Conservation (phyloP, 2,113 vertebrate species). For the Aythya baeri region DNA sequence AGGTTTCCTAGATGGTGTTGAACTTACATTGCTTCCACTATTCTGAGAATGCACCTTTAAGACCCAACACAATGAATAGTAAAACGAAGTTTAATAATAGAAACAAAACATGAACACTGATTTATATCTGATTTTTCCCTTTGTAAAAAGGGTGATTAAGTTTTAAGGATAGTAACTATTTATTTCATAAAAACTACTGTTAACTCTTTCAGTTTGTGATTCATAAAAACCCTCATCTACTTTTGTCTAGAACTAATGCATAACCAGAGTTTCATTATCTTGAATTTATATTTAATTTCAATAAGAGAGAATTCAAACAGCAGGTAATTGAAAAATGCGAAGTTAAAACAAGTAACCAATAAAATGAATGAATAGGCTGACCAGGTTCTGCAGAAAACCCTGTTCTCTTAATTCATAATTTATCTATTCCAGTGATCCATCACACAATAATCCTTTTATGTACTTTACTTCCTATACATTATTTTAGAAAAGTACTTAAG, state of each 20-base stretch:
- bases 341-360: neutral
- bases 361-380: neutral
- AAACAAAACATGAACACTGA: neutral
- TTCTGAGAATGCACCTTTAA: slow-evolving; percentile 74
- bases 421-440: neutral
- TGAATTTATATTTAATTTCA: neutral
- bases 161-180: neutral
- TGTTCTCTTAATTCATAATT: neutral
- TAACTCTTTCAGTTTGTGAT: neutral
- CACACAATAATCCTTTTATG: neutral
- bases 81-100: neutral
- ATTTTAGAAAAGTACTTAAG: neutral
- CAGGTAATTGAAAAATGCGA: neutral
- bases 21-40: slow-evolving; percentile 54
- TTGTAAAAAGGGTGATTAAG: neutral
- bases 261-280: neutral
- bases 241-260: neutral
- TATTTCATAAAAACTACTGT: neutral
- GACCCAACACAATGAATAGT: neutral
- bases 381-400: neutral
- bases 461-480: neutral
- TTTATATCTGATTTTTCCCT: neutral
- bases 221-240: neutral
- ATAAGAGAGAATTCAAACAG: neutral
- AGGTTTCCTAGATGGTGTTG: slow-evolving; percentile 80